Percentiles rank a stretch among this genome's conserved stretches.
These are phyloP conservation scores for Melanotaenia duboulayi DNA, from an alignment of 2,113 vertebrate species.

Conservation along the genomic window DNA sequence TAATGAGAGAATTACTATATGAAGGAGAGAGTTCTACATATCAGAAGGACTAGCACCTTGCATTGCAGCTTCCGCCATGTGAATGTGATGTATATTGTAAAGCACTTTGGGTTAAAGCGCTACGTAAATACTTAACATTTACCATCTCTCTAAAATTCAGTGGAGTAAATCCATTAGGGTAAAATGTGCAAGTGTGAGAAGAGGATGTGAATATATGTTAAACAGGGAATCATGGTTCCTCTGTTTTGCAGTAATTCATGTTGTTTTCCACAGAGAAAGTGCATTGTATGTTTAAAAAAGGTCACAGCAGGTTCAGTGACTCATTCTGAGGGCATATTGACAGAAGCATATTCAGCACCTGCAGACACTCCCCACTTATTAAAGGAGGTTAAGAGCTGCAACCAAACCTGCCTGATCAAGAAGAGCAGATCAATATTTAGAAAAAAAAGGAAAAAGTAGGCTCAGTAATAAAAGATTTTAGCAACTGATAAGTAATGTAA, in stretches of 20 bases:
- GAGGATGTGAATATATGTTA: constrained; percentile 8
- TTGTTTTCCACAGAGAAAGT: constrained; percentile 20
- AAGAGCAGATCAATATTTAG: neutral
- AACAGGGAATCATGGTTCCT: constrained; percentile 1
- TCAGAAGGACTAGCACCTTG: too few relatives aligned
- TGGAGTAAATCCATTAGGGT: neutral
- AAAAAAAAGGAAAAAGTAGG: neutral
- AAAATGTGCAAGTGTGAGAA: neutral
- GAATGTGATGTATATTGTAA: too few relatives aligned
- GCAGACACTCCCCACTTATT: constrained; percentile 43
- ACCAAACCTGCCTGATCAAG: constrained; percentile 17
- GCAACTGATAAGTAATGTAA: constrained; percentile 16
- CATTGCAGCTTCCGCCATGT: too few relatives aligned
- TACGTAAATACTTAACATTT: too few relatives aligned
- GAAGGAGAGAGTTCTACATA: too few relatives aligned
- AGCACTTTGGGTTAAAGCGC: too few relatives aligned
- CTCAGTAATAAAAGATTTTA: constrained; percentile 16
- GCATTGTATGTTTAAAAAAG: constrained; percentile 42
- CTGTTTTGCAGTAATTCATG: constrained; percentile 1
- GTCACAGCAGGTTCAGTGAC: constrained; percentile 50
- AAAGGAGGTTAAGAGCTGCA: constrained; percentile 19
- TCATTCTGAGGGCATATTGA: constrained; percentile 43
- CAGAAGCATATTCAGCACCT: constrained; percentile 22
- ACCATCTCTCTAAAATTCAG: neutral
- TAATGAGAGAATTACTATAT: too few relatives aligned